These are phyloP conservation scores for Baronia brevicornis DNA, from an alignment of 2,888 invertebrate genomes.

Conservation along the genomic window DNA sequence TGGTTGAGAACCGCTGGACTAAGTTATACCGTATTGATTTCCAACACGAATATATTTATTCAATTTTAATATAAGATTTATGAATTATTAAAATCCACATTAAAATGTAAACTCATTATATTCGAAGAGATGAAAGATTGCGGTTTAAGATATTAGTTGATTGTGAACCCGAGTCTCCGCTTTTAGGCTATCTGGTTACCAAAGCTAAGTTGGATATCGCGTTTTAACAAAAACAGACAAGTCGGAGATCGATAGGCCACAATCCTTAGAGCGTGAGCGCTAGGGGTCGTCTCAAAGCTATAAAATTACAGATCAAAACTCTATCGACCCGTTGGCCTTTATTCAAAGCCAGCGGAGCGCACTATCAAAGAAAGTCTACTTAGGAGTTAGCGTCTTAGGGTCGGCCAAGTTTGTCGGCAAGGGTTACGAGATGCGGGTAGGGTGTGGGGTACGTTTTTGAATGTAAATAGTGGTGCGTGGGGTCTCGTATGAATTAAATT, in stretches of 20 bases:
- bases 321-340: slow-evolving; percentile 71
- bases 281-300: slow-evolving; percentile 66
- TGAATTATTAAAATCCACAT: too few relatives aligned
- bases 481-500: slow-evolving; percentile 73
- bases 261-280: slow-evolving; percentile 48
- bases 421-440: slow-evolving; percentile 66
- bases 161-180: slow-evolving; percentile 3
- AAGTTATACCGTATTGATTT: too few relatives aligned
- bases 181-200: slow-evolving; percentile 26
- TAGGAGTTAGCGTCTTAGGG: slow-evolving; percentile 72
- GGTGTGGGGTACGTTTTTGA: slow-evolving; percentile 63
- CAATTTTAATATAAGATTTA: too few relatives aligned
- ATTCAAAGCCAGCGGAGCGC: slow-evolving; percentile 66
- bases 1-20: too few relatives aligned
- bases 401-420: slow-evolving; percentile 64
- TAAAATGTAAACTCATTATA: too few relatives aligned
- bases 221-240: slow-evolving; percentile 49
- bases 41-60: too few relatives aligned
- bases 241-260: slow-evolving; percentile 58
- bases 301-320: slow-evolving; percentile 75
- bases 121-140: too few relatives aligned
- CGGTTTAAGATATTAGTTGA: slow-evolving; percentile 1
- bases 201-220: slow-evolving; percentile 22
- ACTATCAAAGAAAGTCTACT: slow-evolving; percentile 75
- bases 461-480: slow-evolving; percentile 69